A percentile compares a stretch with the other conserved stretches of the same genome.
Conservation (phyloP, 2,113 vertebrate species). For the Beaufortia kweichowensis region DNA sequence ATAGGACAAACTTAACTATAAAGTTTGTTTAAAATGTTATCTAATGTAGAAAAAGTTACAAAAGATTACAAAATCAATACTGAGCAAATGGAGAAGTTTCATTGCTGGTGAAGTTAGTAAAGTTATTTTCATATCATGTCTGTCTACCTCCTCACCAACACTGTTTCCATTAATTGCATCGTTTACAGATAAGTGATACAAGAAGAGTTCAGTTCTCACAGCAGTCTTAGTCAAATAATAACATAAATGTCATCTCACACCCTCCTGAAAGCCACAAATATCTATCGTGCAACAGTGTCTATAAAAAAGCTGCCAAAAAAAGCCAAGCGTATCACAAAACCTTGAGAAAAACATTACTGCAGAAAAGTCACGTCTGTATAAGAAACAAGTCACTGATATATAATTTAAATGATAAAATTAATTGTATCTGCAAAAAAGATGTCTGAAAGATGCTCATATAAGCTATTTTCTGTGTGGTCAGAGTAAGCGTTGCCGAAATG, state of each 20-base stretch:
- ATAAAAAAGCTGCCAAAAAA: background rate
- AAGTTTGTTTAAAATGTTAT: too few species aligned
- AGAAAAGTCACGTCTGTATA: background rate
- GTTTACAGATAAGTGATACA: background rate
- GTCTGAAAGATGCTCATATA: background rate
- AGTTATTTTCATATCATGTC: too few species aligned
- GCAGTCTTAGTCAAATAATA: background rate
- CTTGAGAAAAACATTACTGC: background rate
- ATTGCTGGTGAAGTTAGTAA: too few species aligned
- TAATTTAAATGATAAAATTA: background rate
- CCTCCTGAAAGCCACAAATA: background rate
- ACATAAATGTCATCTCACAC: background rate
- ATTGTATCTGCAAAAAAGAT: background rate
- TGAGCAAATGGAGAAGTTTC: too few species aligned
- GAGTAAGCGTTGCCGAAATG: background rate
- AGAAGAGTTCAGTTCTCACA: background rate
- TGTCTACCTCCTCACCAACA: background rate
- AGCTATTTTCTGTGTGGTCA: constrained; percentile 26
- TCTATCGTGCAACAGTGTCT: background rate
- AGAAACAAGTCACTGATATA: background rate
- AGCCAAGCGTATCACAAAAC: background rate
- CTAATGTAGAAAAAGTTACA: too few species aligned
- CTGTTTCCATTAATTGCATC: background rate
- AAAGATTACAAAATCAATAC: too few species aligned
- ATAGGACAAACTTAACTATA: too few species aligned